A percentile compares a stretch with the other conserved stretches of the same genome.
Evolutionary conservation across 2,888 invertebrate species (phyloP).

Genomic region (Conchocele bisecta): DNA sequence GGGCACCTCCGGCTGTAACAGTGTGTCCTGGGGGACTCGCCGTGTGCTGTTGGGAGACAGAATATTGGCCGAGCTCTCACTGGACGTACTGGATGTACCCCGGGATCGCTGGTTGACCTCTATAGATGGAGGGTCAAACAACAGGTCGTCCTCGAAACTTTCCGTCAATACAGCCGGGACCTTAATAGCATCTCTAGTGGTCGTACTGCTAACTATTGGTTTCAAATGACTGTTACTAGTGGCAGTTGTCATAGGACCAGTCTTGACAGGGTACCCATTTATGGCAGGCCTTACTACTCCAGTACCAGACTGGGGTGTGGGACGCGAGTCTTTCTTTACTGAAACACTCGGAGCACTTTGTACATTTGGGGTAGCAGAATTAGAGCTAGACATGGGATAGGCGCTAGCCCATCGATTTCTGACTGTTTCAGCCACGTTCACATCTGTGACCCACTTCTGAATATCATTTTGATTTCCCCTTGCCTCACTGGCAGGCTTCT

Average conservation of each 20-base stretch:
- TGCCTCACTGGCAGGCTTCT: too few relatives aligned
- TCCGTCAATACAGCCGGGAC: constrained; percentile 52
- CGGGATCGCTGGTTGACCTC: constrained; percentile 46
- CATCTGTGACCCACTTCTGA: too few relatives aligned
- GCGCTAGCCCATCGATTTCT: too few relatives aligned
- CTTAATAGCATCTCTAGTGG: constrained; percentile 14
- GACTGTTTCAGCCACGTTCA: too few relatives aligned
- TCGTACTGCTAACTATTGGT: constrained; percentile 3
- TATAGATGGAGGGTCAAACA: constrained; percentile 62
- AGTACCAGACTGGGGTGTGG: too few relatives aligned
- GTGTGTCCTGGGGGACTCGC: constrained; percentile 63
- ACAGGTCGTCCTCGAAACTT: constrained; percentile 73
- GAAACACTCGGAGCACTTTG: too few relatives aligned
- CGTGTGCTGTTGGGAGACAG: constrained; percentile 24
- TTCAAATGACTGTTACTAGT: not conserved
- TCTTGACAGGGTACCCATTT: too few relatives aligned
- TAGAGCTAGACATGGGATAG: too few relatives aligned
- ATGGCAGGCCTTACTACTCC: too few relatives aligned
- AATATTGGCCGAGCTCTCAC: constrained; percentile 41
- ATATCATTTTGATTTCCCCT: too few relatives aligned
- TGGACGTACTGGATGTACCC: constrained; percentile 58
- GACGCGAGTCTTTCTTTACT: too few relatives aligned
- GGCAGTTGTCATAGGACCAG: not conserved
- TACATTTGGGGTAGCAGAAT: too few relatives aligned
- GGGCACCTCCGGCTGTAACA: constrained; percentile 61